Conservation (phyloP, 2,888 invertebrate genomes). For the Drosophila conformis region DNA sequence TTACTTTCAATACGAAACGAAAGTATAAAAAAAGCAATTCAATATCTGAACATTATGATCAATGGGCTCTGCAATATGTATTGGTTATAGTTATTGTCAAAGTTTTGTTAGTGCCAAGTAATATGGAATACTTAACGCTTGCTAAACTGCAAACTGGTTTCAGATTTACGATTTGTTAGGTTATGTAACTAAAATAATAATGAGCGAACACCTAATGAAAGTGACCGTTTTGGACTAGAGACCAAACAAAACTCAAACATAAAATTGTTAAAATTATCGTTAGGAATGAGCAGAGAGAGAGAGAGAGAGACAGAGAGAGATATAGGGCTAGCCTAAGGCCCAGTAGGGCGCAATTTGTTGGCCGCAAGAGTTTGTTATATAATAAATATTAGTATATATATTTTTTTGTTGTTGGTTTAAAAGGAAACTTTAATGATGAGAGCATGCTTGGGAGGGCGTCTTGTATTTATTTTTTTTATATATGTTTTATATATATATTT, state of each 20-base stretch:
- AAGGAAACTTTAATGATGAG: constrained; percentile 75
- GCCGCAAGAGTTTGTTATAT: constrained; percentile 33
- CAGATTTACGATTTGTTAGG: constrained; percentile 6
- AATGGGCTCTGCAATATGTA: constrained; percentile 27
- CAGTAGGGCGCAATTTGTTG: constrained; percentile 40
- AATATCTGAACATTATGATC: constrained; percentile 14
- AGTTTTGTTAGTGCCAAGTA: constrained; percentile 43
- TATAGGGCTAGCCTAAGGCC: constrained; percentile 58
- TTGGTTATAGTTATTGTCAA: constrained; percentile 24
- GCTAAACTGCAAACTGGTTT: constrained; percentile 40
- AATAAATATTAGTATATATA: constrained; percentile 33
- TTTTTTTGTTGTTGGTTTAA: constrained; percentile 45
- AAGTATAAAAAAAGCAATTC: constrained; percentile 23
- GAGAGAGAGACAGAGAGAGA: constrained; percentile 7
- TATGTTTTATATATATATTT: constrained; percentile 29
- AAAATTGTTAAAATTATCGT: constrained; percentile 14
- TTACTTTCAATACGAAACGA: constrained; percentile 19
- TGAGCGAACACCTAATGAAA: constrained; percentile 21
- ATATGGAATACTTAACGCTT: constrained; percentile 36
- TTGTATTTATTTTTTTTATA: constrained; percentile 46
- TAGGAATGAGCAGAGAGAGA: constrained; percentile 53
- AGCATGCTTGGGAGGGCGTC: constrained; percentile 85
- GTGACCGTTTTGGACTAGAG: constrained; percentile 14
- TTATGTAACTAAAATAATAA: constrained; percentile 6
- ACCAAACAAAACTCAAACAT: constrained; percentile 28